Evolutionary conservation across 2,113 vertebrate genomes (phyloP).

Genomic region (Caracal caracal): DNA sequence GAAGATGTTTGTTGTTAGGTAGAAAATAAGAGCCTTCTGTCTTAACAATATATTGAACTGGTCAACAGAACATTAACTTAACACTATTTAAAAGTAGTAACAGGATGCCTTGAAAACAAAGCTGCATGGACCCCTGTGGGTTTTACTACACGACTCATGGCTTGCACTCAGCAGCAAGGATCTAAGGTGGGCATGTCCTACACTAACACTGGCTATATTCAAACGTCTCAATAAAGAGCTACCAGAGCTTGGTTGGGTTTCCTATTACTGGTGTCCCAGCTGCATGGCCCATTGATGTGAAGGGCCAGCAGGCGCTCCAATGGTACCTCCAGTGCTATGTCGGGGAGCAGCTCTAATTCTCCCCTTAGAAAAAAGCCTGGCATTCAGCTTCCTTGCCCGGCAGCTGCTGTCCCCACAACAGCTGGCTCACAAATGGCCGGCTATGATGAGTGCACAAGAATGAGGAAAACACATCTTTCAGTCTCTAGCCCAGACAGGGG

Average conservation of each 20-base stretch:
- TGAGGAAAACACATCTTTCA: slow-evolving; percentile 79
- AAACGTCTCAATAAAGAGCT: slow-evolving; percentile 50
- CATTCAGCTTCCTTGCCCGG: slow-evolving; percentile 76
- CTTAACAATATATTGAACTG: neutral
- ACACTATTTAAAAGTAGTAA: neutral
- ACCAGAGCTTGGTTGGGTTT: slow-evolving; percentile 60
- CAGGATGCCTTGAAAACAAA: slow-evolving; percentile 1
- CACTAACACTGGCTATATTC: slow-evolving; percentile 49
- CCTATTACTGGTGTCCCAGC: slow-evolving; percentile 63
- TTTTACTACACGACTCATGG: neutral
- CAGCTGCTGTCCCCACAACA: slow-evolving; percentile 85
- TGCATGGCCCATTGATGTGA: slow-evolving; percentile 63
- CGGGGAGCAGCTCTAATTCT: slow-evolving; percentile 73
- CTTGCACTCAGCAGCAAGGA: neutral
- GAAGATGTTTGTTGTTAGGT: neutral
- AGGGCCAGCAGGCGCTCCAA: slow-evolving; percentile 72
- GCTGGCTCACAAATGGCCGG: slow-evolving; percentile 84
- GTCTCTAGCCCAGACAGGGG: slow-evolving; percentile 61
- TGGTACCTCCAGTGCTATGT: slow-evolving; percentile 50
- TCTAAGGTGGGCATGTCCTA: slow-evolving; percentile 39
- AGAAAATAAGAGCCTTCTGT: neutral
- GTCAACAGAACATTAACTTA: neutral
- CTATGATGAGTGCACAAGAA: slow-evolving; percentile 76
- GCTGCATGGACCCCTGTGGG: neutral
- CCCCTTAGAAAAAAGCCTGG: slow-evolving; percentile 74